Evolutionary conservation across 2,113 vertebrate species (phyloP), one percentile per base, ranked within the genome.

Genomic region (Pygoscelis antarcticus): DNA sequence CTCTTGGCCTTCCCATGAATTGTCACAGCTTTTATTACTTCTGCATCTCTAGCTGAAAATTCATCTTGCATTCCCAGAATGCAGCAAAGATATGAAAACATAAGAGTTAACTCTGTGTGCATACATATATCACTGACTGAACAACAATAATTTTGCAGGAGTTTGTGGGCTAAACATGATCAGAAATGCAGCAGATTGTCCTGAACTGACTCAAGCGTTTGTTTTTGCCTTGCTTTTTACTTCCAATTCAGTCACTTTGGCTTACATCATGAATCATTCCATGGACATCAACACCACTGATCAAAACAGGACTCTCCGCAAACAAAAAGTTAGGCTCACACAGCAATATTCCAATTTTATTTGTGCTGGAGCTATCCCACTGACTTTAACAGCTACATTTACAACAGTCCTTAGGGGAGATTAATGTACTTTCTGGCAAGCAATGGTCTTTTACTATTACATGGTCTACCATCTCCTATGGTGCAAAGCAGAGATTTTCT

Each of bases 21-120:
- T 80, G 84, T 96, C 93, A 81, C 96, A 95, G 87, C 66, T 96
- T 80, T 77, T 46, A 87, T 61, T 91, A 46, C 75, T 61, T 22
- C 79, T 76, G 36, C 49, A 7, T 25, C 74, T 69, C 71, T 2
- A 65, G 78, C 54, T 83, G 85, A 65, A 84, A 90, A 86, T 74
- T 76, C 71, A 13, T 13, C 75, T 66, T 26, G 2, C 42, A 7
- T 38, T 83, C 71, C 70, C 70, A 69, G 58, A 49, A 57, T 21
- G 44, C 75, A 46, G 21, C 21, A 3, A 20, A 36, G 44, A 25
- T 13, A 13, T 1, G 1, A n/a, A 76, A 72, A 46, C 15, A 30
- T 10, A 36, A 30, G 76, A 42, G 51, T 3, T 51, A 57, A 27
- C 40, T 85, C 47, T 40, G 17, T 29, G n/a, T 49, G n/a, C 38